phyloP scores from a whole-genome alignment of 2,888 invertebrate genomes.

The Caenorhabditis sp. region DNA sequence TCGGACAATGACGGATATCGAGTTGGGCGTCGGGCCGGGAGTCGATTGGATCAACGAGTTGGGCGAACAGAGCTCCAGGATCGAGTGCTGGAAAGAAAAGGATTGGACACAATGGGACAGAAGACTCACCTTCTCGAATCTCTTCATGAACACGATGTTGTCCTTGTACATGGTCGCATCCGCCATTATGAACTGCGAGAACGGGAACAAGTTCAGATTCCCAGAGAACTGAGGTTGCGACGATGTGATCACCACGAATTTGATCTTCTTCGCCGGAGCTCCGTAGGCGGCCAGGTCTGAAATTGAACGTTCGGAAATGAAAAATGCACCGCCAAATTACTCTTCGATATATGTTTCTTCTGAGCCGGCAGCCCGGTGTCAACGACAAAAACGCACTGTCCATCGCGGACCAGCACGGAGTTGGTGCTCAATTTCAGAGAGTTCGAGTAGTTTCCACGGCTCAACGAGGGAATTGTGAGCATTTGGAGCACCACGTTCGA shows the following conservation, averaged over 20 bases:
- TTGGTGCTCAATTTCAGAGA: conserved; percentile 56
- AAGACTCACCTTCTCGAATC: conserved; percentile 42
- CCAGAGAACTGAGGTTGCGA: conserved; percentile 62
- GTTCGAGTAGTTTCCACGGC: conserved; percentile 56
- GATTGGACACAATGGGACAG: not conserved
- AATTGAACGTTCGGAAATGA: not conserved
- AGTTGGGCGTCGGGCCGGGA: conserved; percentile 61
- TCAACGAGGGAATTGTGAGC: conserved; percentile 37
- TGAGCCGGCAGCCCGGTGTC: conserved; percentile 64
- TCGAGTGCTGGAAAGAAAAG: conserved; percentile 32
- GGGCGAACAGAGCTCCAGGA: conserved; percentile 60
- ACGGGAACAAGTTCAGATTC: conserved; percentile 65
- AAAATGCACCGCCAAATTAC: conserved; percentile 11
- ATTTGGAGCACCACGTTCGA: conserved; percentile 50
- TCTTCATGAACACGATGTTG: conserved; percentile 43
- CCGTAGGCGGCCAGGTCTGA: conserved; percentile 60
- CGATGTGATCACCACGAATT: conserved; percentile 62
- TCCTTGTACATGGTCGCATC: conserved; percentile 48
- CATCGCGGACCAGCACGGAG: conserved; percentile 60
- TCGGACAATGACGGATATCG: conserved; percentile 60
- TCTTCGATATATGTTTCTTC: conserved; percentile 58
- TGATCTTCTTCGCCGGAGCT: conserved; percentile 51
- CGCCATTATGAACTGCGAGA: conserved; percentile 61
- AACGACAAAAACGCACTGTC: conserved; percentile 59
- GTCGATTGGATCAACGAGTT: conserved; percentile 59